Base-by-base conservation (phyloP, 1,140 invertebrate genomes). In the Onthophagus taurus region DNA sequence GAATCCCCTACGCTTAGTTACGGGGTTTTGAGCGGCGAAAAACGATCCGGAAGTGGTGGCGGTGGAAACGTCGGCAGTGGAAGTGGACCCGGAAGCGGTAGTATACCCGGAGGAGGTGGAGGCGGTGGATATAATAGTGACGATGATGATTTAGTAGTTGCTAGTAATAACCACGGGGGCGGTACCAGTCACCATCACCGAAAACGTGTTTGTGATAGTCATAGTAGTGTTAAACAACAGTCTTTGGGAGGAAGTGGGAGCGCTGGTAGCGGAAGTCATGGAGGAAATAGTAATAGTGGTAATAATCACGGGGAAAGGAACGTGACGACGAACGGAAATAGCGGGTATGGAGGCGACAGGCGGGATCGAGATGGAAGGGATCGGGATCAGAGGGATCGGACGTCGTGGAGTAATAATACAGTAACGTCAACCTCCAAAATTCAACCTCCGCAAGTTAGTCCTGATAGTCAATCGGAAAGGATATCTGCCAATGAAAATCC, bases 401-500 rank as follows among this genome's bases (percentile, higher is more conserved):
- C 53, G 13, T 57, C 57, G 47, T 57, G 52, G 41, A 53, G 55
- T 14, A 57, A 48, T 36, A n/a, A n/a, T n/a, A n/a, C n/a, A n/a
- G 59, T 51, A 34, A 49, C 42, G 6, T 51, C 52, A 12, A 48
- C 57, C 14, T 57, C 53, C 24, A 47, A 51, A 17, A 56, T 56
- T 33, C 47, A 55, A 6, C 16, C 23, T 2, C 9, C 24, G 4
- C 38, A 41, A 29, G 38, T 41, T 24, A 65, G 63, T 47, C 61
- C 61, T 1, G 60, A 65, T 42, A 65, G 63, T 45, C 61, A 63
- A 30, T 54, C 59, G 24, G 63, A 65, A 37, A 44, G 51, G 16
- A 47, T 52, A 48, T 43, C 50, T 44, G 13, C 26, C 24, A 29
- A 60, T 1, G 67, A 70, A 17, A 70, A 66, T 55, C 68, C 71